A percentile compares a stretch with the other conserved stretches of the same genome.
Conservation (phyloP, 64 coral and sea anemone genomes). For the Hydrozoanthus tunicans region DNA sequence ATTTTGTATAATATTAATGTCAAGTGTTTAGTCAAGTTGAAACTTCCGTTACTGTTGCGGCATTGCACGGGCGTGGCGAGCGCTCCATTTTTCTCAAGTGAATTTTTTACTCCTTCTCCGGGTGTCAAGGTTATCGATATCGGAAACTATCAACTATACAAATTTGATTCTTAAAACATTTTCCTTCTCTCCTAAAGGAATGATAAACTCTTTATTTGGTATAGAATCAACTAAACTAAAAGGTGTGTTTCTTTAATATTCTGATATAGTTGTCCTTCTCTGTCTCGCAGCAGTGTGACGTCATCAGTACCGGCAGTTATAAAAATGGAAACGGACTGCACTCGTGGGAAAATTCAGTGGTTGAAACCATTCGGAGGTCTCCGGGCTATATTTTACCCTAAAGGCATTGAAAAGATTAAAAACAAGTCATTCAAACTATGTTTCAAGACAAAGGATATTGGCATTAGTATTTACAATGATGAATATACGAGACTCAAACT, state of each 20-base stretch:
- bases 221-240: too few species aligned
- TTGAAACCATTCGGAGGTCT: conserved; percentile 43
- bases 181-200: too few species aligned
- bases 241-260: background rate
- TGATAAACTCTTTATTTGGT: too few species aligned
- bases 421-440: conserved; percentile 49
- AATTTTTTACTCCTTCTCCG: too few species aligned
- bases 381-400: conserved; percentile 36
- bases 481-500: conserved; percentile 32
- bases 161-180: too few species aligned
- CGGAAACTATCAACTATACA: too few species aligned
- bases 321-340: conserved; percentile 37
- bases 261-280: background rate
- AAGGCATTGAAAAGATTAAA: conserved; percentile 16
- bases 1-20: background rate
- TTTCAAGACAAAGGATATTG: conserved; percentile 10
- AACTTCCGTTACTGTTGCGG: background rate
- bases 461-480: conserved; percentile 26
- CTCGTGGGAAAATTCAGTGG: conserved; percentile 46
- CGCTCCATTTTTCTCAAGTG: too few species aligned
- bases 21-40: background rate
- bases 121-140: too few species aligned
- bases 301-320: conserved; percentile 37
- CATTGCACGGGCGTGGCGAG: too few species aligned
- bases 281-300: background rate